Evolutionary conservation across 2,888 invertebrate genomes (phyloP).

Genomic region (Spilarctia lutea): DNA sequence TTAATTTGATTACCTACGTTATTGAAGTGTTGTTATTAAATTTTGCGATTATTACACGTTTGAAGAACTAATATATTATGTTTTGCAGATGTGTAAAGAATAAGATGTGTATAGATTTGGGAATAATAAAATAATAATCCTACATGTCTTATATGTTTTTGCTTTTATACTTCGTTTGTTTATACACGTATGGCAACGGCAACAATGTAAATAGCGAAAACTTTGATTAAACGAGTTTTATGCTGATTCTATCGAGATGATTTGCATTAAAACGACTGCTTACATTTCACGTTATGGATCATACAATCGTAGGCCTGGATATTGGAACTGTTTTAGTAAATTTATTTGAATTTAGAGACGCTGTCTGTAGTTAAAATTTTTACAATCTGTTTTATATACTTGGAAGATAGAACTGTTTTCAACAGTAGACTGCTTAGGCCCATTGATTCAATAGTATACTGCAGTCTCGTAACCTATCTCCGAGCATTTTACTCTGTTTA

Average conservation of each 20-base stretch:
- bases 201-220: not conserved
- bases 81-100: not conserved
- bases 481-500: no score
- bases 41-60: not conserved
- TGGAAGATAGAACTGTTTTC: no score
- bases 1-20: not conserved
- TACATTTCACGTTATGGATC: not conserved
- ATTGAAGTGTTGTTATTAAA: not conserved
- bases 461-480: no score
- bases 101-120: not conserved
- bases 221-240: not conserved
- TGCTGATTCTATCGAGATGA: not conserved
- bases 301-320: no score
- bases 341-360: no score
- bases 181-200: not conserved
- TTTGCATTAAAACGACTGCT: not conserved
- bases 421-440: no score
- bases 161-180: not conserved
- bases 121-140: not conserved
- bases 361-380: no score
- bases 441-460: no score
- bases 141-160: not conserved
- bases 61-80: not conserved
- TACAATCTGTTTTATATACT: no score
- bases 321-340: no score